Evolutionary conservation across 2,888 invertebrate species (phyloP).

Genomic region (Chironomus tentans): DNA sequence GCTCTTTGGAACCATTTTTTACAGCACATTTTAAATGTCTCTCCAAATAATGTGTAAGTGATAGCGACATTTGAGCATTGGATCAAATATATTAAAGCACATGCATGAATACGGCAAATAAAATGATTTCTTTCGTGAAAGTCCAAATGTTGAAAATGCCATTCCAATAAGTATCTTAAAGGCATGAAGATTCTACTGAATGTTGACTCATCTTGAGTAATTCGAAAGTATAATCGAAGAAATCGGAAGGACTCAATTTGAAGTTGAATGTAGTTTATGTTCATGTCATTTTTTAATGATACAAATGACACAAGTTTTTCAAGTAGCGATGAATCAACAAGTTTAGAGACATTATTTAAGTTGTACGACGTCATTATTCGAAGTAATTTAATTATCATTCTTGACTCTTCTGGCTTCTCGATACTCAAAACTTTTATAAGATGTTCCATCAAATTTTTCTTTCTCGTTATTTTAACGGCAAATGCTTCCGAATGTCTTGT

Average conservation of each 20-base stretch:
- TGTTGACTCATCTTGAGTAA: slow-evolving; percentile 34
- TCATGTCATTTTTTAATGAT: slow-evolving; percentile 34
- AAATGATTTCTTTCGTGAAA: slow-evolving; percentile 38
- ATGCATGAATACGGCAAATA: slow-evolving; percentile 40
- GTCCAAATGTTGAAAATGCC: slow-evolving; percentile 40
- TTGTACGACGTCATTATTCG: slow-evolving; percentile 57
- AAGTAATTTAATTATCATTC: slow-evolving; percentile 62
- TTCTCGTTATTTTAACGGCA: slow-evolving; percentile 52
- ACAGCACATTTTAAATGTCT: slow-evolving; percentile 37
- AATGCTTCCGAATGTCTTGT: slow-evolving; percentile 65
- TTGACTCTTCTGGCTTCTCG: slow-evolving; percentile 49
- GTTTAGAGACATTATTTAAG: slow-evolving; percentile 34
- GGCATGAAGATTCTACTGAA: slow-evolving; percentile 38
- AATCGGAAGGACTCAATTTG: slow-evolving; percentile 51
- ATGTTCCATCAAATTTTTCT: slow-evolving; percentile 53
- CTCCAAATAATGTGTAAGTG: slow-evolving; percentile 29
- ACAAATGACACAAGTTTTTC: slow-evolving; percentile 35
- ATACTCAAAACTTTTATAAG: slow-evolving; percentile 48
- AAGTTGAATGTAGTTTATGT: slow-evolving; percentile 39
- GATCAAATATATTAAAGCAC: slow-evolving; percentile 37
- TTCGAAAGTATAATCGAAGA: slow-evolving; percentile 35
- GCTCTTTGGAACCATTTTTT: slow-evolving; percentile 40
- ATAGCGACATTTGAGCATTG: slow-evolving; percentile 30
- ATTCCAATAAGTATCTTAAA: slow-evolving; percentile 39
- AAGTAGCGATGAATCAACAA: slow-evolving; percentile 30